Evolutionary conservation across 2,888 invertebrate genomes (phyloP), one percentile per base, ranked within the genome.

Genomic region (Eupithecia inturbata): DNA sequence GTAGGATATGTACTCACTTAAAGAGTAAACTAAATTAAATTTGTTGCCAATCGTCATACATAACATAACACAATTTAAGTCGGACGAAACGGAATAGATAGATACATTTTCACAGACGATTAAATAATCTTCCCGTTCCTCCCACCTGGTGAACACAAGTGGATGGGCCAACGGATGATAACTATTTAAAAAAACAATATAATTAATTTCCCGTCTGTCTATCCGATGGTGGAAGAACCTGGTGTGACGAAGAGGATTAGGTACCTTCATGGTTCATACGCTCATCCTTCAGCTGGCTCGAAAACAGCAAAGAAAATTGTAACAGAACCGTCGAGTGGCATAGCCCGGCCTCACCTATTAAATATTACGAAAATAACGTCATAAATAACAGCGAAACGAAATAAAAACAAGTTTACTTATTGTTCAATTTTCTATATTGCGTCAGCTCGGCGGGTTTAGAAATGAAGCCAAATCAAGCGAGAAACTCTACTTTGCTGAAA

Each of bases 361-460:
- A 77, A 76, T 78, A 80, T 78, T 75, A 78, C 78, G 70, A 77
- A 78, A 77, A 79, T 79, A 79, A 79, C 72, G 67, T 73, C 71
- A 78, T 78, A 76, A 77, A 77, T 77, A 77, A 75, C 71, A 68
- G 68, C 60, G 71, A 68, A 74, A 57, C 64, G 64, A 76, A 72
- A 75, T 74, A 77, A 76, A 77, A 78, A 77, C 74, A 78, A 70
- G 73, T 78, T 78, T 39, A 60, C 62, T 49, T 36, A 75, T 74
- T 78, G 73, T 70, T 14, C 68, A 39, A 12, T 70, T 68, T 73
- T 68, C 53, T 57, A 22, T 12, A 39, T 77, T 77, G 70, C 77
- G 72, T 76, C 74, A 79, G 67, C 39, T 53, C 57, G 12, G n/a
- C 36, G 31, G 31, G 7, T 9, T 0, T 31, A 0, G 28, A n/a